Base-by-base conservation (phyloP, 2,888 invertebrate genomes). In the Cyclophora albipunctata region DNA sequence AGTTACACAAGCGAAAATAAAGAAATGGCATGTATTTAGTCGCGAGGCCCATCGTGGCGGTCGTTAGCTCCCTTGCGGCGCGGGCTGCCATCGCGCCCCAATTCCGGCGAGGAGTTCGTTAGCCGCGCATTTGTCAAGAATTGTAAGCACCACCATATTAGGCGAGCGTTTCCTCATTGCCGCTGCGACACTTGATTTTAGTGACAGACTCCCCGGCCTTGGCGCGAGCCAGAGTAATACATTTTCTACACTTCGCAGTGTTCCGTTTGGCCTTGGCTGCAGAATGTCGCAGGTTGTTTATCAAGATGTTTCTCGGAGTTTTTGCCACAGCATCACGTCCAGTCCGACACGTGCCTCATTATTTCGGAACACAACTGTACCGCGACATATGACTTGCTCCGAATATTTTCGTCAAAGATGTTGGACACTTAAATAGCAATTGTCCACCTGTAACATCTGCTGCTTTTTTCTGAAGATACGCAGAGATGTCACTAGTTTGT, bases 111-210 rank as follows among this genome's bases (percentile, higher is more conserved):
- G 63, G 51, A 61, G 73, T 82, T 84, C 84, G 79, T 83, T 84
- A 84, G 82, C 68, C 59, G 69, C 73, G 75, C 78, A 84, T 85
- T 85, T 83, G 84, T 84, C 80, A 81, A 80, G 78, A 83, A 83
- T 83, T 81, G 81, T 77, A 71, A 75, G 75, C 72, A 60, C 54
- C 66, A 64, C 77, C 77, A 73, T 79, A 81, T 75, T 68, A 71
- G 69, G 70, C 67, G 70, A 71, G 78, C 75, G 69, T 78, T 81
- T 83, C 78, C 79, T 78, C 73, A 69, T 78, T 75, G 73, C 33
- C 43, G 43, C 34, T 71, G 71, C 73, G 73, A 69, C 73, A 73
- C 45, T 67, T 70, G 45, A 34, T 51, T 42, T 51, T 41, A 46
- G 43, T 49, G 46, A 45, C 41, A 40, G 48, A 48, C 48, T 47